Evolutionary conservation across 1,140 invertebrate genomes (phyloP), one percentile per base, ranked within the genome.

Genomic region (Drosophila oshimai): DNA sequence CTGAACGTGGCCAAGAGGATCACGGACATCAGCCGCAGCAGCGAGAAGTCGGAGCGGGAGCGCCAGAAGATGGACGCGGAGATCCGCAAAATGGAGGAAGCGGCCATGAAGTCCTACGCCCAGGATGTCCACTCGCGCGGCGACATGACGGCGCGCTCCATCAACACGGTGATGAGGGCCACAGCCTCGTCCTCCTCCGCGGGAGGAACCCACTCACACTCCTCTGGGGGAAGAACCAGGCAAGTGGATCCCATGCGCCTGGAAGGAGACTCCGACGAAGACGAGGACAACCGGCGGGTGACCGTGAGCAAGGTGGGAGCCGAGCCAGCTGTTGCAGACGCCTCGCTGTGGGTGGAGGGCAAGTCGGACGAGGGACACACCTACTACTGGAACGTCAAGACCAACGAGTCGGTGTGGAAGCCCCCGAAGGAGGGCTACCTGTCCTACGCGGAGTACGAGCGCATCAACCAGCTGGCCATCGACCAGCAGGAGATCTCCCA

Each of bases 1-100:
- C 96, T 97, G 91, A 98, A 97, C 95, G 97, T 99, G 18, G 94
- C 95, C 55, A 97, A 97, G 89, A 93, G 95, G 60, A 93, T 99
- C 54, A 94, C 95, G 65, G 95, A 97, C 67, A 97, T 99, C 51
- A 94, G 94, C 46, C 96, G 96, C 70, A 96, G 95, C 75, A 97
- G 96, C 79, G 92, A 94, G 0, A 95, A 96, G 72, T 94, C 97
- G 55, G 94, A 95, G 33, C 95, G 95, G 84, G 94, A 95, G 60
- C 93, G 95, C 51, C 92, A 94, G 53, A 95, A 97, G 90, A 93
- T 96, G 70, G 95, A 97, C 84, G 91, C 93, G 67, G 95, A 97
- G 37, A 94, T 99, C 67, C 94, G 95, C 57, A 95, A 96, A 91
- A 98, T 99, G 95, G 97, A 99, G 92, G 94, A 94, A 81, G 96